These are phyloP conservation scores for Hirtodrosophila alboralis DNA, from an alignment of 2,888 invertebrate genomes.

Conservation along the genomic window DNA sequence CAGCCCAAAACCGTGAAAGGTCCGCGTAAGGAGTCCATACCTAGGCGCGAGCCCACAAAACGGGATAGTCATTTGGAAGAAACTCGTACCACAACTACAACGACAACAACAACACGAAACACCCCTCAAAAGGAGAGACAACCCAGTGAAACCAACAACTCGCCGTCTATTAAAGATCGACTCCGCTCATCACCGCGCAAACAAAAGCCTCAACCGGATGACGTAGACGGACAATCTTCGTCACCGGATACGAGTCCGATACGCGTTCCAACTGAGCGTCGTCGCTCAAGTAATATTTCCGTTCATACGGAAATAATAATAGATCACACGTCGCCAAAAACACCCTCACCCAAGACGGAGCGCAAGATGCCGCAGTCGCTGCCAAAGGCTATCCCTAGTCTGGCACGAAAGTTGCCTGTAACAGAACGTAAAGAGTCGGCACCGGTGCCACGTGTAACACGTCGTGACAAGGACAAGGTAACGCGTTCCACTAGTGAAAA, in stretches of 20 bases:
- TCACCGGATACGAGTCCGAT: constrained; percentile 78
- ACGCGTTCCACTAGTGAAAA: constrained; percentile 86
- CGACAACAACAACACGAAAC: constrained; percentile 30
- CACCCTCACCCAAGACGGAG: constrained; percentile 56
- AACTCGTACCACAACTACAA: constrained; percentile 37
- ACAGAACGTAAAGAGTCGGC: constrained; percentile 84
- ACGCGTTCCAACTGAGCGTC: constrained; percentile 68
- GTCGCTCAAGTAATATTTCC: constrained; percentile 81
- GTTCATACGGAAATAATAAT: constrained; percentile 81
- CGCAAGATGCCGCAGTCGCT: constrained; percentile 11
- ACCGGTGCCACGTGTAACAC: constrained; percentile 84
- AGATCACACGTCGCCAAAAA: constrained; percentile 75
- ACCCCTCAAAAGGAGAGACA: constrained; percentile 41
- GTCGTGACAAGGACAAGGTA: constrained; percentile 85
- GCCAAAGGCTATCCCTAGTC: constrained; percentile 32
- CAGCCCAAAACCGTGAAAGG: constrained; percentile 40
- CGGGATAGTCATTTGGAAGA: constrained; percentile 62
- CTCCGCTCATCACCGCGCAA: constrained; percentile 76
- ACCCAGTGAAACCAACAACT: constrained; percentile 29
- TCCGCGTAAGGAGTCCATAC: constrained; percentile 64
- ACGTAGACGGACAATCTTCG: constrained; percentile 65
- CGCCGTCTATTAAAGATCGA: constrained; percentile 72
- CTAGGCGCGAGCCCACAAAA: constrained; percentile 41
- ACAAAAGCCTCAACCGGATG: constrained; percentile 61
- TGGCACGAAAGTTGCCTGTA: constrained; percentile 81